Conservation (phyloP, 2,797 vertebrate species). For the Nyctibius grandis region DNA sequence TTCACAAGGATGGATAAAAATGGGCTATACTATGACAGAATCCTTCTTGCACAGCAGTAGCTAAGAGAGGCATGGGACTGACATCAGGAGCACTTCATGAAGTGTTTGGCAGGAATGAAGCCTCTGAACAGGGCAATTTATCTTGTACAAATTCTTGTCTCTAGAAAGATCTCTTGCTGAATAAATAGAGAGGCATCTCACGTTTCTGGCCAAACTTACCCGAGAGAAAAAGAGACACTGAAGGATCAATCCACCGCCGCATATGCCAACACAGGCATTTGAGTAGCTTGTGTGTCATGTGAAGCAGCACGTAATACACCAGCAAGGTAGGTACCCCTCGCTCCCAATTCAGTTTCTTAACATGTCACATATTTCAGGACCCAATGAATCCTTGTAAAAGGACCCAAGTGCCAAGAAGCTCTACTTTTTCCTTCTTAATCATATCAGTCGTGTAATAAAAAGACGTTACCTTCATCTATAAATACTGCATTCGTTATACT, state of each 20-base stretch:
- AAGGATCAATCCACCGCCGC: not conserved
- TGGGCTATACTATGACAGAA: not conserved
- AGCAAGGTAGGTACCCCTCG: not conserved
- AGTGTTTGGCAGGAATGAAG: not conserved
- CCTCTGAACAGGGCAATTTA: not conserved
- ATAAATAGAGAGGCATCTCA: not conserved
- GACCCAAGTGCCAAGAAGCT: not conserved
- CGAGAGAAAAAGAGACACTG: not conserved
- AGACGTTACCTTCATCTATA: not conserved
- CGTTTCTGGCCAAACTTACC: not conserved
- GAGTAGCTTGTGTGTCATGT: not conserved
- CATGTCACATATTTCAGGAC: not conserved
- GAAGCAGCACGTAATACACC: not conserved
- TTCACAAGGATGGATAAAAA: not conserved
- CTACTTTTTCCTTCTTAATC: not conserved
- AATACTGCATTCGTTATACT: not conserved
- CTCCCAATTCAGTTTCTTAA: not conserved
- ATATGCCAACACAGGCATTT: rapidly evolving
- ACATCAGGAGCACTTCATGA: not conserved
- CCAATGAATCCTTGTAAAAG: not conserved
- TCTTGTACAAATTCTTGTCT: not conserved
- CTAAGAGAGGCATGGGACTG: not conserved
- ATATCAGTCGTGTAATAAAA: not conserved
- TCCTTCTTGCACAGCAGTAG: not conserved
- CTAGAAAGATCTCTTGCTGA: not conserved